Base-by-base conservation (phyloP, 2,113 vertebrate genomes). In the Lethenteron camtschaticum region DNA sequence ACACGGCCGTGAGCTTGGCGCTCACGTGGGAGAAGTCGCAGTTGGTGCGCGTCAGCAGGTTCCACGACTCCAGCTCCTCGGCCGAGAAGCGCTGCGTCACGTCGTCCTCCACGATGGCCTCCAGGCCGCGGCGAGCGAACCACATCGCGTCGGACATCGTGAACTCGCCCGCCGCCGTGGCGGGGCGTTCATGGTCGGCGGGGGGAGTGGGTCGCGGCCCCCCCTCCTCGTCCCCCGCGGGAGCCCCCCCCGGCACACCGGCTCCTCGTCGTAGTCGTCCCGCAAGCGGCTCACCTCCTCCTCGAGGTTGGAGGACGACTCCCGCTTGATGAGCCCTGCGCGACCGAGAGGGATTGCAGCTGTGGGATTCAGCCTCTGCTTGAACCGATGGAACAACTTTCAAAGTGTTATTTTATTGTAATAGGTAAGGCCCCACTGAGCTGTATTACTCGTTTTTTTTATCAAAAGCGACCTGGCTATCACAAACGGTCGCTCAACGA, bases 41-140 rank as follows among this genome's bases (percentile, higher is more conserved):
- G 68, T 97, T 97, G 76, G 92, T 95, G 73, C 92, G 82, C 0
- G 92, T 97, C 70, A 97, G 87, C n/a, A 97, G 87, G 77, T 97
- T 97, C 91, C 92, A 97, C 69, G 90, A 92, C 58, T 81, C 84
- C 24, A 97, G 78, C 75, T 97, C 89, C 78, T 97, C 89, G 0
- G 92, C 95, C n/a, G 89, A 89, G 79, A 97, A 97, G 69, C 91
- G 78, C 71, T 90, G 87, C 2, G 91, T 96, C 75, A 96, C 90
- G 78, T 90, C 83, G 68, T 96, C 92, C 59, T 96, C 91, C 60
- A 89, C 85, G 69, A 96, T 91, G 73, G 86, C 86, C 80, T 94
- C 89, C 73, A 92, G 69, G 1, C 90, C 91, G 73, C 85, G 89
- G 77, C 86, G 86, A 76, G 78, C 85, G 82, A 96, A 96, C 79